phyloP scores from a whole-genome alignment of 2,888 invertebrate genomes.

The Temnothorax unifasciatus region DNA sequence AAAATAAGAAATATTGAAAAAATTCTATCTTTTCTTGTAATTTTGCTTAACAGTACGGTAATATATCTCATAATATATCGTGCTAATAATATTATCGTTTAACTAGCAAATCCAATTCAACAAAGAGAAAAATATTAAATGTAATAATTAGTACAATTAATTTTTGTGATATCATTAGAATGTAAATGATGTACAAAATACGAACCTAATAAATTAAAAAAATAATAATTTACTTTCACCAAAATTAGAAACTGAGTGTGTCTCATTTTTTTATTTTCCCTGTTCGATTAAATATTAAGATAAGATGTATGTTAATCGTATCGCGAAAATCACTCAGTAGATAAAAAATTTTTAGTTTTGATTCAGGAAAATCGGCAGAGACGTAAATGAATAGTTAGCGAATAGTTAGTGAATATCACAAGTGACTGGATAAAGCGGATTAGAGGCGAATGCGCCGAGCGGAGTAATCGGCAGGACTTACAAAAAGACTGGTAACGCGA shows the following conservation, averaged over 20 bases:
- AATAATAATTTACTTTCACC: too few relatives aligned
- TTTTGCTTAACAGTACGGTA: background rate
- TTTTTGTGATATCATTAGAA: background rate
- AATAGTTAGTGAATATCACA: slow-evolving; percentile 37
- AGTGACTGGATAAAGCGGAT: slow-evolving; percentile 47
- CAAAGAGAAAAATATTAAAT: slow-evolving; percentile 7
- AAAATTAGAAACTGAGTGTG: too few relatives aligned
- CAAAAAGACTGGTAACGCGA: slow-evolving; percentile 58
- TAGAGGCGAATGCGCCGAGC: slow-evolving; percentile 49
- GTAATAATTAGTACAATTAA: slow-evolving; percentile 2
- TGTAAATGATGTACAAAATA: background rate
- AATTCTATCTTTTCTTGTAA: background rate
- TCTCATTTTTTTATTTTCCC: background rate
- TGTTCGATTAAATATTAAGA: background rate
- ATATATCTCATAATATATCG: background rate
- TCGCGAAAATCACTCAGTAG: background rate
- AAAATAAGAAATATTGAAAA: background rate
- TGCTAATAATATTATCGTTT: slow-evolving; percentile 17
- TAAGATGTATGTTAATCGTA: background rate
- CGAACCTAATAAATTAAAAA: background rate
- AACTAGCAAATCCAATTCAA: background rate
- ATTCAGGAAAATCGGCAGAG: too few relatives aligned
- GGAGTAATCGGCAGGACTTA: slow-evolving; percentile 61
- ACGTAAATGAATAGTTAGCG: too few relatives aligned
- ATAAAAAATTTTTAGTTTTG: background rate